Evolutionary conservation across 2,797 vertebrate genomes (phyloP).

Genomic region (Antennarius maculatus): DNA sequence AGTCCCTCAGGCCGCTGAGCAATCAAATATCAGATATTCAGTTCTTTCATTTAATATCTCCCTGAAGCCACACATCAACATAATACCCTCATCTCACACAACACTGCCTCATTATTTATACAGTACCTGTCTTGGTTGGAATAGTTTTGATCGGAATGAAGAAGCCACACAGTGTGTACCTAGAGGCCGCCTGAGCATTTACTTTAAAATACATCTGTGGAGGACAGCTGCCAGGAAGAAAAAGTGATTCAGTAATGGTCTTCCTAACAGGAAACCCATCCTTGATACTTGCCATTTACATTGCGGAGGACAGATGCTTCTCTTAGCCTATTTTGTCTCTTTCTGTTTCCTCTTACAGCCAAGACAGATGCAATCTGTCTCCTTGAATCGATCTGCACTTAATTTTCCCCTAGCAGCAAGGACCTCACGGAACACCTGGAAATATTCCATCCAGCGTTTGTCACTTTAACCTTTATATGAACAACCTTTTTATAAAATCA

Average conservation of each 20-base stretch:
- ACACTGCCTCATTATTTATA: slow-evolving; percentile 64
- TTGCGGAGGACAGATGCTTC: slow-evolving; percentile 31
- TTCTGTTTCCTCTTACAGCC: not conserved
- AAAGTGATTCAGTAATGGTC: slow-evolving; percentile 55
- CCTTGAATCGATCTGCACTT: slow-evolving; percentile 1
- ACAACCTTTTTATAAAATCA: slow-evolving; percentile 25
- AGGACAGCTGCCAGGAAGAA: slow-evolving; percentile 52
- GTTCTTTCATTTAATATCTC: slow-evolving; percentile 61
- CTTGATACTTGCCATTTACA: slow-evolving; percentile 54
- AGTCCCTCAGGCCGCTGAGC: slow-evolving; percentile 40
- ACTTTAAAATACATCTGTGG: slow-evolving; percentile 45
- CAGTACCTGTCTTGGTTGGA: slow-evolving; percentile 55
- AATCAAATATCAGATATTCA: slow-evolving; percentile 60
- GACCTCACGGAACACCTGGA: slow-evolving; percentile 3
- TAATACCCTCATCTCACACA: slow-evolving; percentile 50
- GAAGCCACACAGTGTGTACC: slow-evolving; percentile 33
- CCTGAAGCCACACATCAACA: slow-evolving; percentile 52
- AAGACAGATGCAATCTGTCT: slow-evolving; percentile 21
- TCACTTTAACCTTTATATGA: slow-evolving; percentile 30
- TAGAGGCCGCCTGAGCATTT: slow-evolving; percentile 49
- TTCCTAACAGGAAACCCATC: slow-evolving; percentile 43
- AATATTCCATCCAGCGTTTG: slow-evolving; percentile 38
- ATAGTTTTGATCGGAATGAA: slow-evolving; percentile 58
- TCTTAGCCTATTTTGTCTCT: slow-evolving; percentile 20
- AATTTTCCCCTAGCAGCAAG: slow-evolving; percentile 31